These are phyloP conservation scores for Mercenaria mercenaria DNA, from an alignment of 1,140 invertebrate species.

Conservation along the genomic window DNA sequence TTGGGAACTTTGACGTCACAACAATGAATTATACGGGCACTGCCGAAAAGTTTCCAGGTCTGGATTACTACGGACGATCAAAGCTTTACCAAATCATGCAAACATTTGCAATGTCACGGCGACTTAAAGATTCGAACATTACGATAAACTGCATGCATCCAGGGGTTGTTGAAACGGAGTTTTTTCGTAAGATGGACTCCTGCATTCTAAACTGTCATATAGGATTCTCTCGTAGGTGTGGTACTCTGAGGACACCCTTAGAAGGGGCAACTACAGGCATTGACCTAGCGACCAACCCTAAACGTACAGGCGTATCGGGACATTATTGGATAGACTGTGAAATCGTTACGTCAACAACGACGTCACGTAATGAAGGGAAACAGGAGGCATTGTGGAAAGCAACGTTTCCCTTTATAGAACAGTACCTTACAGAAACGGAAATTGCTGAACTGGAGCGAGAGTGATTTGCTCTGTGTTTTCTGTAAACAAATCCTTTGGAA, in stretches of 20 bases:
- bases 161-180: constrained; percentile 1
- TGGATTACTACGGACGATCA: constrained; percentile 43
- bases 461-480: too few relatives aligned
- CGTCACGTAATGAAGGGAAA: background rate
- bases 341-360: background rate
- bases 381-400: background rate
- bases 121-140: constrained; percentile 19
- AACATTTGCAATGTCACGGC: background rate
- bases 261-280: background rate
- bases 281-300: constrained; percentile 9
- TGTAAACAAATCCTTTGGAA: too few relatives aligned
- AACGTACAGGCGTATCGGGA: background rate
- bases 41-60: background rate
- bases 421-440: too few relatives aligned
- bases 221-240: background rate
- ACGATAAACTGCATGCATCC: constrained; percentile 34
- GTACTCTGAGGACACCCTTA: background rate
- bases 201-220: background rate
- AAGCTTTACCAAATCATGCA: constrained; percentile 56
- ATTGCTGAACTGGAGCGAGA: background rate
- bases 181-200: background rate
- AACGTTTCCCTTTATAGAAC: background rate
- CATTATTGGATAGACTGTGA: constrained; percentile 8
- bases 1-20: background rate
- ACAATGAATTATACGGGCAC: constrained; percentile 28